Evolutionary conservation across 2,113 vertebrate species (phyloP), one percentile per base, ranked within the genome.

Genomic region (Riparia riparia): DNA sequence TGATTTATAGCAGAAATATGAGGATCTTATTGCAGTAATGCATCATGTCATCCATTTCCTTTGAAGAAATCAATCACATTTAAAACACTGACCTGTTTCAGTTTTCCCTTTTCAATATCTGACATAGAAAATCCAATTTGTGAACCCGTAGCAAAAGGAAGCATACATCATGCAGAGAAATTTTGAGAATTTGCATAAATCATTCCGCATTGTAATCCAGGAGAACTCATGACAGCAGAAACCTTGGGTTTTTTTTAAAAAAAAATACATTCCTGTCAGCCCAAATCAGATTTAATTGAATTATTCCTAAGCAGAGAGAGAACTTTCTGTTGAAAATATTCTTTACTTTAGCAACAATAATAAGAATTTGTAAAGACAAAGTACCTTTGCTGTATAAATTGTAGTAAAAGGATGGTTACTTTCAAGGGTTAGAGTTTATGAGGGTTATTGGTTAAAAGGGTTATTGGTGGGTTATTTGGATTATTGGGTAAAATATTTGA

Each of bases 1-100:
- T 98, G 98, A 98, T 98, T 98, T 98, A 98, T 98, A 97, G 94
- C 96, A 95, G 96, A 97, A 98, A 98, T 98, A 95, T 84, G 84
- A 94, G 93, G 96, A 82, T 98, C 97, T 98, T 98, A 98, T 98
- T 98, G 97, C 94, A 96, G 97, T 97, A 97, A 97, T 98, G 96
- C 95, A 96, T 98, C 98, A 98, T 98, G 97, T 97, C 97, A 96
- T 83, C 93, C 49, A 72, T 97, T 98, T 98, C 93, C 96, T 96
- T 60, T 53, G 96, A 94, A 97, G 92, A 97, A 97, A 98, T 98
- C 97, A 96, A 96, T 98, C 97, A 97, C 63, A 88, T 97, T 96
- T 97, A 97, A 97, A 98, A 96, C 86, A 94, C 71, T 97, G 96
- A 97, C 97, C 98, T 92, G 94, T 94, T 97, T 87, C 93, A 82